A percentile compares a stretch with the other conserved stretches of the same genome.
phyloP scores from a whole-genome alignment of 2,797 vertebrate species.

The Champsocephalus gunnari region DNA sequence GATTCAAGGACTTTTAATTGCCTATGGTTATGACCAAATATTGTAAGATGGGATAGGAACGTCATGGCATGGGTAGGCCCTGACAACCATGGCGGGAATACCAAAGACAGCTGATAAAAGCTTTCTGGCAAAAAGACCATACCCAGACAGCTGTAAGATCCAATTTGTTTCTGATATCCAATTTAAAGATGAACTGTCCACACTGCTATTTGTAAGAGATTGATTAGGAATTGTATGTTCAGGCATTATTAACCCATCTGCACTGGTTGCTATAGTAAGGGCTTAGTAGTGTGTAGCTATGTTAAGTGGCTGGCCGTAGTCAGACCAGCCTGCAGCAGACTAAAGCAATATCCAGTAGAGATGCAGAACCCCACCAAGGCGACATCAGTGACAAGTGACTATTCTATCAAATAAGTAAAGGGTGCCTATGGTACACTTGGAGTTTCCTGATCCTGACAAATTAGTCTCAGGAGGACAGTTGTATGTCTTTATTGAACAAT shows the following conservation, averaged over 20 bases:
- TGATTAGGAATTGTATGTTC: slow-evolving; percentile 11
- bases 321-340: slow-evolving; percentile 26
- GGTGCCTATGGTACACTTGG: neutral
- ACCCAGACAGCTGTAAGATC: slow-evolving; percentile 30
- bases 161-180: slow-evolving; percentile 29
- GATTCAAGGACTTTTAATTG: neutral
- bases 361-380: slow-evolving; percentile 37
- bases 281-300: slow-evolving; percentile 14
- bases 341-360: slow-evolving; percentile 20
- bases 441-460: slow-evolving; percentile 20
- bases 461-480: neutral
- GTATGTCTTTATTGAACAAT: neutral
- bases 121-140: slow-evolving; percentile 21
- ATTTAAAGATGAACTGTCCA: slow-evolving; percentile 23
- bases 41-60: neutral
- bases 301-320: slow-evolving; percentile 19
- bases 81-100: neutral
- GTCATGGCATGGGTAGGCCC: neutral
- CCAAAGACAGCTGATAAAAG: neutral
- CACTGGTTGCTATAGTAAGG: slow-evolving; percentile 27
- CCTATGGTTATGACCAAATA: neutral
- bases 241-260: slow-evolving; percentile 14
- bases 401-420: neutral
- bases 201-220: slow-evolving; percentile 27
- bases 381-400: slow-evolving; percentile 27